phyloP scores from a whole-genome alignment of 1,140 invertebrate species.

The Phortica variegata region DNA sequence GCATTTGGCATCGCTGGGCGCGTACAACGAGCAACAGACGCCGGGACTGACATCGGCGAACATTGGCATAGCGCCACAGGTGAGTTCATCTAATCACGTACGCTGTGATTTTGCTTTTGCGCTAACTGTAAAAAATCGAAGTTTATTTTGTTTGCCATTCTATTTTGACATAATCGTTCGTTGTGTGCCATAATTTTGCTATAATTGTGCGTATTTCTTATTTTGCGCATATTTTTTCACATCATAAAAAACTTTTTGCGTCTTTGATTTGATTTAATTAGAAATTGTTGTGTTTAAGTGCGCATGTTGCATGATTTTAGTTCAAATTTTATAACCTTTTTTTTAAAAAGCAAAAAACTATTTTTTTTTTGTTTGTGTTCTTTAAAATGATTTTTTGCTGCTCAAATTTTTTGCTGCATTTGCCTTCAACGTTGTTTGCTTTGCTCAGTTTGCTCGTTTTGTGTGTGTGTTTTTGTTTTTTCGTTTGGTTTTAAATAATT shows the following conservation, averaged over 20 bases:
- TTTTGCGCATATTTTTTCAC: constrained; percentile 1
- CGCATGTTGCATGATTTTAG: not conserved
- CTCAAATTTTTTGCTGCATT: constrained; percentile 21
- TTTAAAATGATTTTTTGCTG: constrained; percentile 29
- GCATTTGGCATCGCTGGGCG: constrained; percentile 85
- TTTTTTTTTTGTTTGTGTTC: too few species aligned
- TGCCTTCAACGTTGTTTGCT: constrained; percentile 11
- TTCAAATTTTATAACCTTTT: too few species aligned
- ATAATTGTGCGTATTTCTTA: constrained; percentile 17
- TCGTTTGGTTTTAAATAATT: constrained; percentile 1
- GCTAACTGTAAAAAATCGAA: constrained; percentile 21
- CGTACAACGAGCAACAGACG: constrained; percentile 56
- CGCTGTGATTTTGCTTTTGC: too few species aligned
- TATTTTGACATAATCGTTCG: too few species aligned
- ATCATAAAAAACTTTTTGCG: constrained; percentile 10
- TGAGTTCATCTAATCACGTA: constrained; percentile 31
- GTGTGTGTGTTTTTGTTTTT: constrained; percentile 21
- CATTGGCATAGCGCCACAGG: constrained; percentile 66
- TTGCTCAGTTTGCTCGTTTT: constrained; percentile 10
- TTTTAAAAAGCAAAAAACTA: too few species aligned
- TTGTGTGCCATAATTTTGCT: too few species aligned
- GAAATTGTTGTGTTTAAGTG: not conserved
- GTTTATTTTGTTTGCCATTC: constrained; percentile 24
- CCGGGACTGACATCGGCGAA: constrained; percentile 59
- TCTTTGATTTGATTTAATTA: constrained; percentile 23